Evolutionary conservation across 2,888 invertebrate genomes (phyloP).

Genomic region (Eristalinus aeneus): DNA sequence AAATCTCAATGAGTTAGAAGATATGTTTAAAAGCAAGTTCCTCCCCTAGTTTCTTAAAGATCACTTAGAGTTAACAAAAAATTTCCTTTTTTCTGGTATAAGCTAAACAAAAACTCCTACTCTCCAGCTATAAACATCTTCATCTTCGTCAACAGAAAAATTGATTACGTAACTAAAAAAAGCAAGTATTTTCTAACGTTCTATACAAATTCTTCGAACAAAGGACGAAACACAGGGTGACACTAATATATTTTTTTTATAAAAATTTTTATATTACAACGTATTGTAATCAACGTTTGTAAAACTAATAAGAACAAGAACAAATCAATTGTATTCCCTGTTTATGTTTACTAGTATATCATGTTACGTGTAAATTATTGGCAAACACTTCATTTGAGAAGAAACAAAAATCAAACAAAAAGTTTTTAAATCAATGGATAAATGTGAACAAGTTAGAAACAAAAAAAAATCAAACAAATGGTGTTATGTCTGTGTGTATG

Average conservation of each 20-base stretch:
- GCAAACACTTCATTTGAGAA: constrained; percentile 1
- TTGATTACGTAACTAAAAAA: constrained; percentile 17
- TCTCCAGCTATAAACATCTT: constrained; percentile 4
- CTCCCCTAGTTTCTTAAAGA: too few relatives aligned
- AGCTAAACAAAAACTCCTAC: constrained; percentile 35
- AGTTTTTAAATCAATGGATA: constrained; percentile 22
- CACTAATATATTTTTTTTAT: constrained; percentile 67
- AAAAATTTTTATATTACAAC: constrained; percentile 53
- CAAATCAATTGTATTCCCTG: constrained; percentile 5
- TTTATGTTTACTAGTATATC: constrained; percentile 33
- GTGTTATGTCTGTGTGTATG: constrained; percentile 71
- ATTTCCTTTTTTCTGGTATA: neutral
- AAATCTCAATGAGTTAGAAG: too few relatives aligned
- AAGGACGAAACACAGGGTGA: constrained; percentile 70
- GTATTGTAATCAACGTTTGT: constrained; percentile 44
- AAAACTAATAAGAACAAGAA: constrained; percentile 22
- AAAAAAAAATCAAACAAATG: constrained; percentile 17
- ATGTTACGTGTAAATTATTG: constrained; percentile 32
- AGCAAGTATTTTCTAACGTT: constrained; percentile 55
- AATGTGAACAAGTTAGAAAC: constrained; percentile 26
- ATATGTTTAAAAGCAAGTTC: too few relatives aligned
- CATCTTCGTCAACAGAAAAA: constrained; percentile 58
- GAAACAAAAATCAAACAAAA: neutral
- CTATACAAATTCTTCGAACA: constrained; percentile 58
- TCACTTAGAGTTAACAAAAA: too few relatives aligned